Evolutionary conservation across 1,140 invertebrate species (phyloP).

Genomic region (Antheraea pernyi): DNA sequence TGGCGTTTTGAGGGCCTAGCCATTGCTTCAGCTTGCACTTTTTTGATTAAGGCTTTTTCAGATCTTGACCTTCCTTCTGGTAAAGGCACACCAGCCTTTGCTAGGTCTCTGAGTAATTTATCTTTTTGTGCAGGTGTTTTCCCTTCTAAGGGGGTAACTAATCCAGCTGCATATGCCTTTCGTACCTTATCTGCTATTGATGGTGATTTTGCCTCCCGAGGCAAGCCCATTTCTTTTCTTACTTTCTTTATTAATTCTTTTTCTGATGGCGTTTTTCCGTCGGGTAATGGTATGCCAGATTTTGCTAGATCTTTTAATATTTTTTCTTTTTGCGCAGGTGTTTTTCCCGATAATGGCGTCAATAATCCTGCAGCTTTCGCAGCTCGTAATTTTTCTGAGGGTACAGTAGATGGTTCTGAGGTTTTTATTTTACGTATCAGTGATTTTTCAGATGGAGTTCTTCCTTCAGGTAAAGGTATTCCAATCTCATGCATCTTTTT

Average conservation of each 20-base stretch:
- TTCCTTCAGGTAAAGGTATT: constrained; percentile 27
- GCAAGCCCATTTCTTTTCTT: constrained; percentile 20
- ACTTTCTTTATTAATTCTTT: constrained; percentile 28
- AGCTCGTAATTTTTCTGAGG: constrained; percentile 32
- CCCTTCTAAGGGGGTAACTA: constrained; percentile 43
- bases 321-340: constrained; percentile 27
- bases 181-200: constrained; percentile 17
- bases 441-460: constrained; percentile 33
- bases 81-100: constrained; percentile 35
- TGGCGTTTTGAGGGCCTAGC: background rate
- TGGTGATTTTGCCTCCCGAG: constrained; percentile 24
- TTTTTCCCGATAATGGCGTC: constrained; percentile 25
- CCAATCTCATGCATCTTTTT: constrained; percentile 19
- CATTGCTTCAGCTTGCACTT: constrained; percentile 10
- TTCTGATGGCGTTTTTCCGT: constrained; percentile 27
- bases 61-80: constrained; percentile 33
- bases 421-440: constrained; percentile 24
- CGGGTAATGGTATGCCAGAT: constrained; percentile 24
- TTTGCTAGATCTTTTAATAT: constrained; percentile 22
- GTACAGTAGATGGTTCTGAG: background rate
- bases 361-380: constrained; percentile 32
- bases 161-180: constrained; percentile 37
- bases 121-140: constrained; percentile 43
- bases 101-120: constrained; percentile 39
- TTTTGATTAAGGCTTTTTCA: constrained; percentile 28